Evolutionary conservation across 1,140 invertebrate species (phyloP).

Genomic region (Hypsibius dujardini): DNA sequence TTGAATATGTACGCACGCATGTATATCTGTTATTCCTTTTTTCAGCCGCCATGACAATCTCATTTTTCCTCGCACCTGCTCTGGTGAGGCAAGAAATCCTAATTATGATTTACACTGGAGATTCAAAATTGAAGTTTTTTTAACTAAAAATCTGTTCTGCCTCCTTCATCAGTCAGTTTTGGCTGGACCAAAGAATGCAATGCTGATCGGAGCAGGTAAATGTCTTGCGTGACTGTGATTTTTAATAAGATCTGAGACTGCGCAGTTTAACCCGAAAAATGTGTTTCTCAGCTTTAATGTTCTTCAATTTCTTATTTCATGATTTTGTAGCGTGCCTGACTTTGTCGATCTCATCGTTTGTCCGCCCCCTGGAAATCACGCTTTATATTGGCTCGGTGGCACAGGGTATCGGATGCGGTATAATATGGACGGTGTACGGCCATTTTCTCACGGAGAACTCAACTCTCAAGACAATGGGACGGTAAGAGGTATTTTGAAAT

Average conservation of each 20-base stretch:
- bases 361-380: not conserved
- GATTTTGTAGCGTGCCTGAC: not conserved
- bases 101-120: no score
- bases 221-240: no score
- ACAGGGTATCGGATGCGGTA: not conserved
- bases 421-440: slow-evolving; percentile 13
- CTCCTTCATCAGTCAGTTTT: not conserved
- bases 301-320: not conserved
- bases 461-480: not conserved
- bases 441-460: not conserved
- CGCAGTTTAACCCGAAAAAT: no score
- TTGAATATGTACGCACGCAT: no score
- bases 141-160: not conserved
- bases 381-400: not conserved
- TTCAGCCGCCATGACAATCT: not conserved
- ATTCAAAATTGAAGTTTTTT: no score
- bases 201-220: not conserved
- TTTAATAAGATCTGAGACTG: no score
- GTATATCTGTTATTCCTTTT: not conserved
- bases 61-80: not conserved
- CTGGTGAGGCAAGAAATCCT: no score
- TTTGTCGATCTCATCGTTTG: not conserved
- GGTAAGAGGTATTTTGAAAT: not conserved
- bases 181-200: not conserved
- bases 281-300: no score